phyloP scores from a whole-genome alignment of 2,113 vertebrate genomes.

The Upupa epops region DNA sequence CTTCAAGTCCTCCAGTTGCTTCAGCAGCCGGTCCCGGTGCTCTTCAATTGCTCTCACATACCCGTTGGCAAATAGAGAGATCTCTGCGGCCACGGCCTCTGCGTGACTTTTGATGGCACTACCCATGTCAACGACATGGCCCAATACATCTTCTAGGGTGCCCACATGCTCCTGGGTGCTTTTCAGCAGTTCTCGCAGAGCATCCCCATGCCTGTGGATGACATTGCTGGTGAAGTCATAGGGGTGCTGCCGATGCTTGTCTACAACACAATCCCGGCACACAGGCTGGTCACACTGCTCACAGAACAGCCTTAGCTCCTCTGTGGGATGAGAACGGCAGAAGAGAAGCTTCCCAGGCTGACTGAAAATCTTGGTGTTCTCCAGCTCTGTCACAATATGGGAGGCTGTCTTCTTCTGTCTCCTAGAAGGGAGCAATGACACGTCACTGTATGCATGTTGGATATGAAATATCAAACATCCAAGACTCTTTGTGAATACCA shows the following conservation, averaged over 20 bases:
- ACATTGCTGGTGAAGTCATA: slow-evolving; percentile 74
- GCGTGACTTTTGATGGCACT: slow-evolving; percentile 53
- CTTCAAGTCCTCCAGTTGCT: slow-evolving; percentile 81
- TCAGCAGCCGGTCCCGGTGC: slow-evolving; percentile 83
- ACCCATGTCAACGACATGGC: slow-evolving; percentile 71
- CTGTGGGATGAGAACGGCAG: slow-evolving; percentile 81
- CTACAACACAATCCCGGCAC: slow-evolving; percentile 82
- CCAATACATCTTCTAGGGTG: slow-evolving; percentile 74
- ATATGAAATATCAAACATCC: not conserved
- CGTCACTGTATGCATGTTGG: not conserved
- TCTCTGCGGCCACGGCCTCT: slow-evolving; percentile 73
- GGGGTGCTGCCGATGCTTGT: slow-evolving; percentile 82
- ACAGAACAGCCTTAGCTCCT: slow-evolving; percentile 90
- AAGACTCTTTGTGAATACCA: not conserved
- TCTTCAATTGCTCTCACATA: slow-evolving; percentile 82
- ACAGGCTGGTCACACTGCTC: slow-evolving; percentile 84
- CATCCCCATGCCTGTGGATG: slow-evolving; percentile 78
- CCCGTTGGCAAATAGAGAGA: slow-evolving; percentile 77
- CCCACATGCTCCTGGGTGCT: slow-evolving; percentile 76
- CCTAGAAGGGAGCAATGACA: slow-evolving; percentile 67
- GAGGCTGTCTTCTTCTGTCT: slow-evolving; percentile 87
- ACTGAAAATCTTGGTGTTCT: slow-evolving; percentile 76
- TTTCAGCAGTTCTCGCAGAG: slow-evolving; percentile 78
- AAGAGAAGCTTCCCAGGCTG: slow-evolving; percentile 75
- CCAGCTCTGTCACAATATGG: slow-evolving; percentile 77